Percentiles rank a stretch among this genome's conserved stretches.
Conservation (phyloP, 2,888 invertebrate genomes). For the Phalera bucephala region DNA sequence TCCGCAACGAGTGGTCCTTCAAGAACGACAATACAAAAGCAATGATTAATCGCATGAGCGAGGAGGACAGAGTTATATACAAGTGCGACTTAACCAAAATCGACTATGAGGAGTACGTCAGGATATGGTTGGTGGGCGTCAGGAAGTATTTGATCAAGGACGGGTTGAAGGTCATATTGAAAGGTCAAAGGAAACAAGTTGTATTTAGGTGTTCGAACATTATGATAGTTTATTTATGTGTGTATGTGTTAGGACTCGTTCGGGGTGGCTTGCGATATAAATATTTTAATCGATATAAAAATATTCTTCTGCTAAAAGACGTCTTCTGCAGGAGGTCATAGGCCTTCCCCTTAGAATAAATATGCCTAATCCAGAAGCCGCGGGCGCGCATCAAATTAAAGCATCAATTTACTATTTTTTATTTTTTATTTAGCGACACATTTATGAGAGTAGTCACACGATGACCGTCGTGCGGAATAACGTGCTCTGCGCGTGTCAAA, state of each 20-base stretch:
- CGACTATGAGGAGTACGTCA: constrained; percentile 2
- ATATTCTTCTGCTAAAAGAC: too few relatives aligned
- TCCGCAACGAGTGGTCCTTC: constrained; percentile 13
- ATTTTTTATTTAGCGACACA: too few relatives aligned
- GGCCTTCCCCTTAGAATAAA: too few relatives aligned
- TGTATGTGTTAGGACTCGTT: background rate
- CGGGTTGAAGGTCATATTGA: constrained; percentile 1
- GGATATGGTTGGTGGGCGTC: constrained; percentile 4
- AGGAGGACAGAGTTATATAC: constrained; percentile 13
- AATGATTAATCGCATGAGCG: constrained; percentile 6
- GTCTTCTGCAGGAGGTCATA: too few relatives aligned
- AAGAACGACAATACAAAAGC: constrained; percentile 6
- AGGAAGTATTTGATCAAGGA: constrained; percentile 17
- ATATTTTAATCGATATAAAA: too few relatives aligned
- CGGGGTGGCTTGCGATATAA: too few relatives aligned
- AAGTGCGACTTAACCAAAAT: constrained; percentile 9
- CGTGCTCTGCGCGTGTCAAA: too few relatives aligned
- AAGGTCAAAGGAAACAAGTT: background rate
- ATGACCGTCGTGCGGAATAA: too few relatives aligned
- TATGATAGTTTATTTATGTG: background rate
- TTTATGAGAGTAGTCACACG: too few relatives aligned
- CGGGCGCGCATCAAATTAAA: too few relatives aligned
- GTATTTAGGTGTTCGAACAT: background rate
- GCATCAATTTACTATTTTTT: too few relatives aligned
- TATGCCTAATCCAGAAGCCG: too few relatives aligned